Percentiles rank a stretch among this genome's conserved stretches.
phyloP scores from a whole-genome alignment of 2,888 invertebrate genomes.

The Leucophora obtusa region DNA sequence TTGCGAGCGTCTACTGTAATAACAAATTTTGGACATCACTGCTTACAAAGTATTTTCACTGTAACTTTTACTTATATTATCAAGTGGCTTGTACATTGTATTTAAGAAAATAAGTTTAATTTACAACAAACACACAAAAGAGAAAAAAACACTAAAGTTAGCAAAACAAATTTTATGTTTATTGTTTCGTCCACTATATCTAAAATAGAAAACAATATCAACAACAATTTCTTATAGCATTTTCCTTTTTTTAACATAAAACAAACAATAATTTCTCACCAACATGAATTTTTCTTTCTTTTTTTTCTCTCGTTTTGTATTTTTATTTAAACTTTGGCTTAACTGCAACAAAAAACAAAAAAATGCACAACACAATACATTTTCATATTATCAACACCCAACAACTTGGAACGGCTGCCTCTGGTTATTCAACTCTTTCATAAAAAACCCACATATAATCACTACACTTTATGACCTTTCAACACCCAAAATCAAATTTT shows the following conservation, averaged over 20 bases:
- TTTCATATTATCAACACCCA: conserved; percentile 49
- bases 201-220: conserved; percentile 3
- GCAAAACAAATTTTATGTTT: conserved; percentile 7
- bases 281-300: conserved; percentile 65
- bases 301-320: conserved; percentile 41
- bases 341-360: conserved; percentile 34
- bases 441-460: neutral
- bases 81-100: neutral
- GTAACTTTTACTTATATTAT: neutral
- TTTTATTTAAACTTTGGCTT: conserved; percentile 32
- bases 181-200: neutral
- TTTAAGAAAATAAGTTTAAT: conserved; percentile 12
- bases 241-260: neutral
- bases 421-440: conserved; percentile 53
- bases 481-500: conserved; percentile 13
- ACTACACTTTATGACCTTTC: conserved; percentile 24
- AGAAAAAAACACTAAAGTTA: conserved; percentile 3
- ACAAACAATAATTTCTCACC: conserved; percentile 31
- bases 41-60: conserved; percentile 5
- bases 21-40: neutral
- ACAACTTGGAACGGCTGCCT: conserved; percentile 59
- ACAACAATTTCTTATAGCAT: neutral
- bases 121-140: neutral
- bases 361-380: conserved; percentile 54
- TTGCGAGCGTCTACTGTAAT: neutral